Base-by-base conservation (phyloP, 1,140 invertebrate genomes). In the Dolichoris vasculosae region DNA sequence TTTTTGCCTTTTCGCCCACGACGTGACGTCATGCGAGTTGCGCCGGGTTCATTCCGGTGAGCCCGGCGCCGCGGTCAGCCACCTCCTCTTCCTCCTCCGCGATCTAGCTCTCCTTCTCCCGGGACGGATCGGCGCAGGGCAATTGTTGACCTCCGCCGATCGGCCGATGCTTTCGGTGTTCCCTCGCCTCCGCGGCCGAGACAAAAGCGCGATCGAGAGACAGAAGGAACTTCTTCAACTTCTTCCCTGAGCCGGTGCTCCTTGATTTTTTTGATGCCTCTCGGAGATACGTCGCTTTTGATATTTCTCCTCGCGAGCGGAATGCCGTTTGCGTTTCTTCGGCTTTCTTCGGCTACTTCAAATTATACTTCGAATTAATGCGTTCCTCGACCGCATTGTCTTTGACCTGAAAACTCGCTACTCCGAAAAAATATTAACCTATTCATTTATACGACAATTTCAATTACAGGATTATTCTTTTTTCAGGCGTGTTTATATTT, bases 1-100 rank as follows among this genome's bases (percentile, higher is more conserved):
- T 75, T 69, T 82, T 82, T 73, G 32, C 32, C n/a, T 77, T 77
- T 76, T 78, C 59, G 76, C 84, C 59, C 84, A 75, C 78, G 15
- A 9, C 20, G 63, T 84, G 82, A 84, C 82, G 59, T 84, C 82
- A 84, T 23, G 80, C 9, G 40, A 35, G 71, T 35, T 48, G 43
- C 48, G 26, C 46, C 59, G 59, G 73, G 23, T 75, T 75, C 73
- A 64, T n/a, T 32, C 43, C 38, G 30, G 15, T 32, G 67, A 32
- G 43, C 40, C 43, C 51, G 30, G 32, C 38, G 69, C 51, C 69
- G 67, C 82, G 69, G 77, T 80, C 86, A 84, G 67, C 82, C 48
- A 80, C 67, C 82, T 86, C 23, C 75, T 75, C 80, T 17, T 63
- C 46, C 43, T 51, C 30, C 2, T 30, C 40, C n/a, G 8, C 35